A percentile compares a stretch with the other conserved stretches of the same genome.
Evolutionary conservation across 1,140 invertebrate species (phyloP).

Genomic region (Drosophila parvula): DNA sequence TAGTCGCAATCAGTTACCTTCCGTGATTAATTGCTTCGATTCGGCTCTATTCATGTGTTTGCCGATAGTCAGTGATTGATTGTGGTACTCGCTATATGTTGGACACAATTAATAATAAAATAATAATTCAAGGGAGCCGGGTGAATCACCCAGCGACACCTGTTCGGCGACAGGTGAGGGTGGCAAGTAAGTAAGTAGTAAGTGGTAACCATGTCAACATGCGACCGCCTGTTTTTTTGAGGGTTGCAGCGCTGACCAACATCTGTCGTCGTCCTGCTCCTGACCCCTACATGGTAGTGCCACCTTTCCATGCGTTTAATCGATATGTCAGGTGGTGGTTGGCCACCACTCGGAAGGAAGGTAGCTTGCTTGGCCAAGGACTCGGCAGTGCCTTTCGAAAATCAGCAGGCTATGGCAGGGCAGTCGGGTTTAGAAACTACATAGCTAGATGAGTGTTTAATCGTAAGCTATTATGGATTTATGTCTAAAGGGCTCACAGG

Average conservation of each 20-base stretch:
- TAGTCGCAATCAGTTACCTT: conserved; percentile 45
- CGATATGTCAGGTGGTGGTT: conserved; percentile 33
- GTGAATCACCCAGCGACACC: conserved; percentile 30
- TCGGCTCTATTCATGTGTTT: conserved; percentile 11
- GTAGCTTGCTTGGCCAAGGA: background rate
- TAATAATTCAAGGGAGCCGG: conserved; percentile 15
- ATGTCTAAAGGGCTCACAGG: conserved; percentile 78
- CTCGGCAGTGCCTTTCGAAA: conserved; percentile 14
- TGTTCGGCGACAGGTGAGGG: conserved; percentile 10
- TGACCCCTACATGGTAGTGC: conserved; percentile 25
- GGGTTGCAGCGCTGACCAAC: conserved; percentile 72
- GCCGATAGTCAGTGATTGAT: conserved; percentile 46
- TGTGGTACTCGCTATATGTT: conserved; percentile 13
- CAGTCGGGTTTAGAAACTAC: conserved; percentile 39
- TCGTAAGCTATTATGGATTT: conserved; percentile 78
- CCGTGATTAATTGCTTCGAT: conserved; percentile 49
- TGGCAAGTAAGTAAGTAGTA: background rate
- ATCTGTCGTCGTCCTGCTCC: conserved; percentile 50
- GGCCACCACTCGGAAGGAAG: conserved; percentile 11
- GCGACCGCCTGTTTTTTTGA: conserved; percentile 17
- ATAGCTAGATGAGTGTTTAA: conserved; percentile 49
- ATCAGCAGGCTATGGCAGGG: conserved; percentile 65
- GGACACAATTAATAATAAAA: conserved; percentile 36
- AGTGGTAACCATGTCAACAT: conserved; percentile 69
- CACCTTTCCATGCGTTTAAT: conserved; percentile 42